Conservation (phyloP, 2,888 invertebrate species). For the Homarus gammarus region DNA sequence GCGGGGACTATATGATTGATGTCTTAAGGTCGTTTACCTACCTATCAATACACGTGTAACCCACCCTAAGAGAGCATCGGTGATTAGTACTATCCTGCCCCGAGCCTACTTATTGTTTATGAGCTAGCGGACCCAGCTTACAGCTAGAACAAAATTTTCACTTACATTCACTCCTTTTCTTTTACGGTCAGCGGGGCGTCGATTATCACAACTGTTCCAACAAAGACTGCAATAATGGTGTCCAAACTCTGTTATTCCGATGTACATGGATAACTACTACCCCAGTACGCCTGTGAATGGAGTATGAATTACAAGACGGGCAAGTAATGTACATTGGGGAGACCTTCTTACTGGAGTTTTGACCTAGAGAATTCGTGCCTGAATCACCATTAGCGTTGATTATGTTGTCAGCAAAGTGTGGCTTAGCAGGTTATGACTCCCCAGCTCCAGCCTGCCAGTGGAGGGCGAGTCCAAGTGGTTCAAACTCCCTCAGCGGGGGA, state of each 20-base stretch:
- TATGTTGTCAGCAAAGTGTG: slow-evolving; percentile 70
- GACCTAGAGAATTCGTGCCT: slow-evolving; percentile 44
- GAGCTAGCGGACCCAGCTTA: slow-evolving; percentile 43
- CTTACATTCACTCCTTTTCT: slow-evolving; percentile 37
- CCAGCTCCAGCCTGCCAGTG: slow-evolving; percentile 19
- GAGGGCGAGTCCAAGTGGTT: slow-evolving; percentile 37
- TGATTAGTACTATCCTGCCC: slow-evolving; percentile 47
- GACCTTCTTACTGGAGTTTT: slow-evolving; percentile 11
- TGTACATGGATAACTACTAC: neutral
- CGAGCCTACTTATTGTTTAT: slow-evolving; percentile 54
- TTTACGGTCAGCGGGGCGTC: neutral
- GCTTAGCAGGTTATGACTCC: slow-evolving; percentile 56
- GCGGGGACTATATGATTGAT: slow-evolving; percentile 27
- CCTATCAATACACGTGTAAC: slow-evolving; percentile 24
- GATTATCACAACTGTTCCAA: neutral
- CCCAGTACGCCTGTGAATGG: neutral
- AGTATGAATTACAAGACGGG: neutral
- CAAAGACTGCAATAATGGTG: slow-evolving; percentile 3
- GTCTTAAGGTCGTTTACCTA: slow-evolving; percentile 30
- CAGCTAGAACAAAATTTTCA: slow-evolving; percentile 49
- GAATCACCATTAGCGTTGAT: slow-evolving; percentile 61
- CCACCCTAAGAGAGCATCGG: slow-evolving; percentile 38
- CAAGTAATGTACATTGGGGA: slow-evolving; percentile 8
- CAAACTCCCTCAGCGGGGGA: slow-evolving; percentile 21
- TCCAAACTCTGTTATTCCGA: neutral